These are phyloP conservation scores for Uropetala carovei DNA, from an alignment of 2,888 invertebrate genomes.

Conservation along the genomic window DNA sequence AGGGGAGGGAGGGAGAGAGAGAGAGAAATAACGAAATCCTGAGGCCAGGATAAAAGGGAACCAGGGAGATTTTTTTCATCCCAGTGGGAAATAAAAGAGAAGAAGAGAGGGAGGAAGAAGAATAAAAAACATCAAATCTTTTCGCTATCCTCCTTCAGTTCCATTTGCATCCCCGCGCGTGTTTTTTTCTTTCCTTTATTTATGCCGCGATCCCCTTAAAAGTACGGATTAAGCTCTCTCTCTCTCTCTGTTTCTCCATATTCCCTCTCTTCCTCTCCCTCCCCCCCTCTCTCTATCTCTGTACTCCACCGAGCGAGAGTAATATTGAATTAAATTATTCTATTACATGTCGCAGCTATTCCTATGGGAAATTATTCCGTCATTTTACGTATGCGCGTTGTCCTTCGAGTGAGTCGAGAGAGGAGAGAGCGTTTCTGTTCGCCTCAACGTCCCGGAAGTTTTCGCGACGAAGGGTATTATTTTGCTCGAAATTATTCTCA, in stretches of 20 bases:
- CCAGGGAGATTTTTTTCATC: not conserved
- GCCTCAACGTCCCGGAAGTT: not conserved
- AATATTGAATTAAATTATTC: conserved; percentile 27
- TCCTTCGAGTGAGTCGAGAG: not conserved
- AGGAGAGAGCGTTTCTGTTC: not conserved
- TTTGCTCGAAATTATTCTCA: too few relatives aligned
- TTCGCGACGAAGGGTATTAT: not conserved
- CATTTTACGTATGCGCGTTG: not conserved
- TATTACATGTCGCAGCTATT: not conserved
- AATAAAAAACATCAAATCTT: not conserved
- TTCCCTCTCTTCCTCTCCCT: too few relatives aligned
- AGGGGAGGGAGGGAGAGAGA: not conserved
- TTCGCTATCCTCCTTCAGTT: not conserved
- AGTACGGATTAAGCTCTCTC: not conserved
- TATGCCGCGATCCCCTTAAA: not conserved
- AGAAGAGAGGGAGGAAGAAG: not conserved
- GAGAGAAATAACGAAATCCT: not conserved
- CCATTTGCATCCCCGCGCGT: not conserved
- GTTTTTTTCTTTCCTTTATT: not conserved
- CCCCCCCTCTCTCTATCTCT: not conserved
- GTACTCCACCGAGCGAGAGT: not conserved
- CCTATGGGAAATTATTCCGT: conserved; percentile 1
- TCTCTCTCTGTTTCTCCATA: not conserved
- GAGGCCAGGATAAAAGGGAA: not conserved
- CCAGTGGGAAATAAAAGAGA: not conserved